Conservation (phyloP, 2,797 vertebrate species). For the Loriculus beryllinus region DNA sequence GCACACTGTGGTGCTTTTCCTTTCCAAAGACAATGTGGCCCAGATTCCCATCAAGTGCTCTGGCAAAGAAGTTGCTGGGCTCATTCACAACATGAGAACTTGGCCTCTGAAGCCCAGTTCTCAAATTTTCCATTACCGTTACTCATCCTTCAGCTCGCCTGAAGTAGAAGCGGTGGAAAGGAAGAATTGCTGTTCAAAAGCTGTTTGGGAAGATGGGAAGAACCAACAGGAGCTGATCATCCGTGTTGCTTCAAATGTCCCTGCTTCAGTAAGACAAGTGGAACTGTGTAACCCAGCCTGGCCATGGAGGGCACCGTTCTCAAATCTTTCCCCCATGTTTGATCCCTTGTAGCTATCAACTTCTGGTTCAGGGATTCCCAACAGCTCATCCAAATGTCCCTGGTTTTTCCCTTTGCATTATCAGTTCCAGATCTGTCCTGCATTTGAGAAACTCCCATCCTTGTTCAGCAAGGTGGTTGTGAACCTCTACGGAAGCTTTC, state of each 20-base stretch:
- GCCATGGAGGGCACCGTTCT: neutral
- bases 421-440: neutral
- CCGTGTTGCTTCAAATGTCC: neutral
- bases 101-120: neutral
- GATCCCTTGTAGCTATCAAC: neutral
- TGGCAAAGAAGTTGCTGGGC: neutral
- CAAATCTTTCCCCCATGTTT: neutral
- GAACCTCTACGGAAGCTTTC: neutral
- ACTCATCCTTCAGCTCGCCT: neutral
- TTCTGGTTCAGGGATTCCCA: neutral
- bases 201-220: neutral
- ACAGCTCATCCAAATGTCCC: neutral
- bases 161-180: neutral
- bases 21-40: neutral
- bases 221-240: neutral
- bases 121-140: neutral
- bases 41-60: neutral
- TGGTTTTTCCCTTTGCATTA: neutral
- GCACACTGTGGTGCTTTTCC: neutral
- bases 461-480: neutral
- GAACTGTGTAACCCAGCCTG: neutral
- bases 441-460: neutral
- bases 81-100: neutral
- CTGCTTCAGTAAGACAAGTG: neutral
- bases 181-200: neutral